Percentiles rank a stretch among this genome's conserved stretches.
phyloP scores from a whole-genome alignment of 2,888 invertebrate genomes.

The Acleris holmiana region DNA sequence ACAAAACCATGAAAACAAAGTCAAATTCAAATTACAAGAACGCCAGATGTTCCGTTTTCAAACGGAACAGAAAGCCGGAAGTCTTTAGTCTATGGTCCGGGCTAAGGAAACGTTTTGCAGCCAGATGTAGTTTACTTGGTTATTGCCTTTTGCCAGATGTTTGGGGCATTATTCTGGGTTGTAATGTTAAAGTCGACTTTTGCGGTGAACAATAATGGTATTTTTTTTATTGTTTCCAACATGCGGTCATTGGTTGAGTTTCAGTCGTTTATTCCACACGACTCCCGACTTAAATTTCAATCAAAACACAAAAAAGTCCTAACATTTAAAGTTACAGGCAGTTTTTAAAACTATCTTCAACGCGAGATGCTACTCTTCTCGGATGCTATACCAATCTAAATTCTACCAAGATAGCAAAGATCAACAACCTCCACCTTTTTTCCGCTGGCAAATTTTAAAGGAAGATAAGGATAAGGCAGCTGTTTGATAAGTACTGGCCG shows the following conservation, averaged over 20 bases:
- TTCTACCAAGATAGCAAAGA: conserved; percentile 8
- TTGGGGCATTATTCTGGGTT: conserved; percentile 16
- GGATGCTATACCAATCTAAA: background rate
- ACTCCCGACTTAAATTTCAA: too few species aligned
- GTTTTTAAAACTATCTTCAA: too few species aligned
- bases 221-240: background rate
- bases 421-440: conserved; percentile 12
- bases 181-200: conserved; percentile 5
- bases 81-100: conserved; percentile 32
- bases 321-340: too few species aligned
- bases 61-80: conserved; percentile 36
- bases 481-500: conserved; percentile 20
- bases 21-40: conserved; percentile 1
- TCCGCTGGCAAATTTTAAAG: conserved; percentile 8
- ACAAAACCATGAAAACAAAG: conserved; percentile 18
- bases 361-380: too few species aligned
- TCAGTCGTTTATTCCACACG: too few species aligned
- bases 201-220: conserved; percentile 20
- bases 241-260: background rate
- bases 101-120: conserved; percentile 22
- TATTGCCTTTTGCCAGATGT: conserved; percentile 35
- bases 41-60: conserved; percentile 30
- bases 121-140: conserved; percentile 34
- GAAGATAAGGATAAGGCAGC: conserved; percentile 16
- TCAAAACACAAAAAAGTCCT: too few species aligned